Evolutionary conservation across 2,888 invertebrate genomes (phyloP).

Genomic region (Crossocerus cetratus): DNA sequence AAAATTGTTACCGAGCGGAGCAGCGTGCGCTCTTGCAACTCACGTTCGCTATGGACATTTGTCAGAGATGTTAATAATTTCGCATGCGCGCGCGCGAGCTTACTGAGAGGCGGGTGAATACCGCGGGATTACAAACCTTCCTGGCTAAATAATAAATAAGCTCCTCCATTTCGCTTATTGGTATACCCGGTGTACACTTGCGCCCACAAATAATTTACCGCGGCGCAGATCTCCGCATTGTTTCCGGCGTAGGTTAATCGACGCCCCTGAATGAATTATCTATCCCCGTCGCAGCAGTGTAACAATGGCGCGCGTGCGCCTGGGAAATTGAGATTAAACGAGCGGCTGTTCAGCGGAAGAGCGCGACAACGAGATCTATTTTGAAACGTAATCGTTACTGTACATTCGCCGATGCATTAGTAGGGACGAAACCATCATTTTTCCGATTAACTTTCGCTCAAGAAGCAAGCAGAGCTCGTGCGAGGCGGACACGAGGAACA

Average conservation of each 20-base stretch:
- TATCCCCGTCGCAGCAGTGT: conserved; percentile 5
- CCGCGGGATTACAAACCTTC: conserved; percentile 37
- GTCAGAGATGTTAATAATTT: conserved; percentile 53
- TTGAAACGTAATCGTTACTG: too few relatives aligned
- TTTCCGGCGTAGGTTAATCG: conserved; percentile 38
- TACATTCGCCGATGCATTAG: too few relatives aligned
- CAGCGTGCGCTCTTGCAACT: conserved; percentile 2
- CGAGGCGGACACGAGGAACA: conserved; percentile 55
- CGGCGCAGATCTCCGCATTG: conserved; percentile 9
- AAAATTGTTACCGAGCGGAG: conserved; percentile 29
- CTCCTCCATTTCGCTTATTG: conserved; percentile 35
- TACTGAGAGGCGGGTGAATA: conserved; percentile 34
- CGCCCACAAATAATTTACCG: conserved; percentile 40
- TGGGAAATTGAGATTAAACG: conserved; percentile 26
- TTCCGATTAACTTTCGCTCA: conserved; percentile 45
- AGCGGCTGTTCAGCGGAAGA: conserved; percentile 13
- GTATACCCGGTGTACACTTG: conserved; percentile 20
- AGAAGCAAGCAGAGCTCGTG: conserved; percentile 39
- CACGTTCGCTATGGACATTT: conserved; percentile 39
- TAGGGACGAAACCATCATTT: conserved; percentile 5
- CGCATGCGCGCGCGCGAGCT: conserved; percentile 23
- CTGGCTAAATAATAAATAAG: conserved; percentile 51
- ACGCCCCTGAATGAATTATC: conserved; percentile 30
- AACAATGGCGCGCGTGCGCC: conserved; percentile 6
- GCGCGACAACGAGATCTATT: too few relatives aligned